Evolutionary conservation across 2,888 invertebrate species (phyloP).

Genomic region (Hipparchia sbordonii): DNA sequence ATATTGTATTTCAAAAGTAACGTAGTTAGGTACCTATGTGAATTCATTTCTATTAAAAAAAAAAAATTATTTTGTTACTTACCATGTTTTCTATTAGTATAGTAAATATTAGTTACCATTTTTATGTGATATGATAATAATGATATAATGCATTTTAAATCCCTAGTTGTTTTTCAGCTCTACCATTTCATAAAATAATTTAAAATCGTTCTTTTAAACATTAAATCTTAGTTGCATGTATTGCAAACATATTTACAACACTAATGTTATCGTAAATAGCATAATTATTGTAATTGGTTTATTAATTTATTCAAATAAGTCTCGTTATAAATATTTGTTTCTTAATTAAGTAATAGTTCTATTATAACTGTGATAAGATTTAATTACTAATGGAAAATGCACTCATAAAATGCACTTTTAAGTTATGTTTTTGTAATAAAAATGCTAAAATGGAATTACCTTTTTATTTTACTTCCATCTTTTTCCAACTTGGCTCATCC

Average conservation of each 20-base stretch:
- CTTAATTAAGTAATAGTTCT: background rate
- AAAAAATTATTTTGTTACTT: too few species aligned
- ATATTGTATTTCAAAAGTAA: too few species aligned
- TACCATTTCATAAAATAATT: too few species aligned
- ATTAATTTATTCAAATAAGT: background rate
- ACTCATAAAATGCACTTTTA: too few species aligned
- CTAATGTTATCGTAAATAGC: background rate
- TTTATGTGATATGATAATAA: too few species aligned
- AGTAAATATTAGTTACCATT: too few species aligned
- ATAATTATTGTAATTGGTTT: slow-evolving; percentile 1
- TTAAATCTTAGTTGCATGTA: background rate
- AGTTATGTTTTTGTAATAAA: slow-evolving; percentile 5
- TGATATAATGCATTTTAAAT: too few species aligned
- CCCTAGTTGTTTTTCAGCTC: too few species aligned
- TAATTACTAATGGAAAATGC: background rate
- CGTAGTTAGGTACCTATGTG: too few species aligned
- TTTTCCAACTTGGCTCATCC: background rate
- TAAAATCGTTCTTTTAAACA: background rate
- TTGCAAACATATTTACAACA: background rate
- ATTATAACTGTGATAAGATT: background rate
- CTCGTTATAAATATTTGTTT: slow-evolving; percentile 6
- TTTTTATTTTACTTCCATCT: background rate
- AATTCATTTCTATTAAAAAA: too few species aligned
- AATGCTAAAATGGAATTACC: background rate
- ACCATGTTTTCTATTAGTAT: too few species aligned